Percentiles rank a stretch among this genome's conserved stretches.
phyloP scores from a whole-genome alignment of 2,797 vertebrate species.

The Argya squamiceps region DNA sequence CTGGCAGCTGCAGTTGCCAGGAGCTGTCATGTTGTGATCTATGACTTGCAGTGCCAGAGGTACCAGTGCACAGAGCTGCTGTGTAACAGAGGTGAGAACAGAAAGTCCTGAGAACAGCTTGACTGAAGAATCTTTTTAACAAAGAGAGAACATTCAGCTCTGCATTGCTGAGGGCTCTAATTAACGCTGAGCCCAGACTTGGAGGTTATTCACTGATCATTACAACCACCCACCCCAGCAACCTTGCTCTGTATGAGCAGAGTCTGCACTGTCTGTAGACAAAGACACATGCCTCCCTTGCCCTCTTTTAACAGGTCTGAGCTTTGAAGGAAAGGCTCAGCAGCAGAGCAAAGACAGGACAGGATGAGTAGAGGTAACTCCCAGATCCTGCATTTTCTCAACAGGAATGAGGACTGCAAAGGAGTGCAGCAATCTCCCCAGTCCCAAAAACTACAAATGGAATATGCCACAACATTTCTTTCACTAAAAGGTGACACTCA shows the following conservation, averaged over 20 bases:
- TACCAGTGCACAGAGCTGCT: neutral
- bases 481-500: neutral
- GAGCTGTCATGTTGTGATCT: neutral
- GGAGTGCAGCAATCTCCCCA: neutral
- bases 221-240: neutral
- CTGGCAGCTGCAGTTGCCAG: neutral
- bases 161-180: neutral
- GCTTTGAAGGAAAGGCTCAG: neutral
- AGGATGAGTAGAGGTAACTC: neutral
- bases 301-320: neutral
- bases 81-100: neutral
- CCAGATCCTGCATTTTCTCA: neutral
- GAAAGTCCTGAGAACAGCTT: fast-evolving
- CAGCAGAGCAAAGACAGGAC: neutral
- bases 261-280: neutral
- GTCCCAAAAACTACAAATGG: neutral
- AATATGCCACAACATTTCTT: neutral
- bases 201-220: neutral
- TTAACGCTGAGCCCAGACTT: neutral
- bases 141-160: neutral
- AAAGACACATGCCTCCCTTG: neutral
- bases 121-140: neutral
- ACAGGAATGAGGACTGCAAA: neutral
- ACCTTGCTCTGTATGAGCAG: neutral
- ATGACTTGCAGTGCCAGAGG: neutral